phyloP scores from a whole-genome alignment of 1,140 invertebrate genomes.

The Bactericera cockerelli region DNA sequence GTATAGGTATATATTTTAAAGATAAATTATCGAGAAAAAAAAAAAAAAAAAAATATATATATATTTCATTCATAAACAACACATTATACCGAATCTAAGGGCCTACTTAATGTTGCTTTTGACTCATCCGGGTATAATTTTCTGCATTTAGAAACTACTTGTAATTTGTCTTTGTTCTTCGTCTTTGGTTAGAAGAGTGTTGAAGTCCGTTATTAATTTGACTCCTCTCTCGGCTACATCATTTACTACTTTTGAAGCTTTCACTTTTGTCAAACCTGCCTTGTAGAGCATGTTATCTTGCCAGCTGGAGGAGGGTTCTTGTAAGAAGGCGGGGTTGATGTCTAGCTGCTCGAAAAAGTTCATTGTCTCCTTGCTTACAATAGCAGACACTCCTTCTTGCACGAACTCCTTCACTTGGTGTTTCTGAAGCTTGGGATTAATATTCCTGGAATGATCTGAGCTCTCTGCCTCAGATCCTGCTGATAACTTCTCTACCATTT shows the following conservation, averaged over 20 bases:
- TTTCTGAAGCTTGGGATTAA: no score
- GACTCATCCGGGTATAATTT: not conserved
- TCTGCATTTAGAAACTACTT: conserved; percentile 16
- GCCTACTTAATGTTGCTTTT: not conserved
- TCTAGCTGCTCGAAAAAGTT: no score
- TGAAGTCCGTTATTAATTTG: conserved; percentile 19
- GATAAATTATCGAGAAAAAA: no score
- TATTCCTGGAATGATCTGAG: no score
- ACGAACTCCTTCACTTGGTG: no score
- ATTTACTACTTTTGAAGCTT: conserved; percentile 21
- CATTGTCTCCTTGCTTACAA: no score
- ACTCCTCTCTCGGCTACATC: conserved; percentile 21
- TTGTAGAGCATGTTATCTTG: not conserved
- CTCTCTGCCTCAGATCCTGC: no score
- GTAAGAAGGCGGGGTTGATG: not conserved
- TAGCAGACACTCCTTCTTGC: no score
- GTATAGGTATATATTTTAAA: no score
- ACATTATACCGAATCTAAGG: not conserved
- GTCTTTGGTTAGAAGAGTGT: conserved; percentile 16
- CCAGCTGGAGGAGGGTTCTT: not conserved
- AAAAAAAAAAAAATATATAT: no score
- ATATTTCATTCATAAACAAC: no score
- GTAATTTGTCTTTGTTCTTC: conserved; percentile 22
- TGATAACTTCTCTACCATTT: no score
- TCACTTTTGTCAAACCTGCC: conserved; percentile 19